phyloP scores from a whole-genome alignment of 2,888 invertebrate species.

The Dusona sp. region DNA sequence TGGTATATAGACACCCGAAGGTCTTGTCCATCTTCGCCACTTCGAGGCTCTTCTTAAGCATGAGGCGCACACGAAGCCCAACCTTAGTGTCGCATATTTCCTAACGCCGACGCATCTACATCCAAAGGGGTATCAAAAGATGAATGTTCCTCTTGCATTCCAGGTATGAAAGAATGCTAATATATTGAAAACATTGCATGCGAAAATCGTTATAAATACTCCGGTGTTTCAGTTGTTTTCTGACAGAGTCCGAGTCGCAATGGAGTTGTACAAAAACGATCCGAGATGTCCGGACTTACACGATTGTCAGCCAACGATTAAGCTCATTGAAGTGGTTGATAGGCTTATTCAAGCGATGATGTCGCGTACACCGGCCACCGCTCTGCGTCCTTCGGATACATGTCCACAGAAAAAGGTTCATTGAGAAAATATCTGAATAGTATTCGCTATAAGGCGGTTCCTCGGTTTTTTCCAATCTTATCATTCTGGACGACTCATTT shows the following conservation, averaged over 20 bases:
- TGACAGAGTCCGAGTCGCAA: conserved; percentile 60
- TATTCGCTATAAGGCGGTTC: conserved; percentile 24
- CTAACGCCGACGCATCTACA: conserved; percentile 59
- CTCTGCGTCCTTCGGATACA: conserved; percentile 50
- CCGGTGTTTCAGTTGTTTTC: conserved; percentile 59
- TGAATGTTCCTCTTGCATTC: conserved; percentile 34
- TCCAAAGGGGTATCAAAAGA: conserved; percentile 61
- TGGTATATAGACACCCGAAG: not conserved
- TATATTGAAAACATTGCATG: not conserved
- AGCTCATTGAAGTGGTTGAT: conserved; percentile 56
- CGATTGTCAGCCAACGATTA: conserved; percentile 62
- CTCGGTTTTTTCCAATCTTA: not conserved
- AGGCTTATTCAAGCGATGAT: conserved; percentile 66
- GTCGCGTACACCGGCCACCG: conserved; percentile 63
- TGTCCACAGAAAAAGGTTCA: conserved; percentile 55
- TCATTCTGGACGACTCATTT: conserved; percentile 33
- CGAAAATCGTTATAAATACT: not conserved
- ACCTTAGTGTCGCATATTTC: conserved; percentile 62
- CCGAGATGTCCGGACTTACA: conserved; percentile 39
- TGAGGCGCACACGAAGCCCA: conserved; percentile 45
- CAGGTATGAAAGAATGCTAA: conserved; percentile 43
- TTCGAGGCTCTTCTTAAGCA: conserved; percentile 60
- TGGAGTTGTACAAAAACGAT: conserved; percentile 48
- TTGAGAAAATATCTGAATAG: conserved; percentile 11
- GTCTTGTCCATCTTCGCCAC: conserved; percentile 42